Evolutionary conservation across 2,797 vertebrate species (phyloP).

Genomic region (Coracias cyanogaster): DNA sequence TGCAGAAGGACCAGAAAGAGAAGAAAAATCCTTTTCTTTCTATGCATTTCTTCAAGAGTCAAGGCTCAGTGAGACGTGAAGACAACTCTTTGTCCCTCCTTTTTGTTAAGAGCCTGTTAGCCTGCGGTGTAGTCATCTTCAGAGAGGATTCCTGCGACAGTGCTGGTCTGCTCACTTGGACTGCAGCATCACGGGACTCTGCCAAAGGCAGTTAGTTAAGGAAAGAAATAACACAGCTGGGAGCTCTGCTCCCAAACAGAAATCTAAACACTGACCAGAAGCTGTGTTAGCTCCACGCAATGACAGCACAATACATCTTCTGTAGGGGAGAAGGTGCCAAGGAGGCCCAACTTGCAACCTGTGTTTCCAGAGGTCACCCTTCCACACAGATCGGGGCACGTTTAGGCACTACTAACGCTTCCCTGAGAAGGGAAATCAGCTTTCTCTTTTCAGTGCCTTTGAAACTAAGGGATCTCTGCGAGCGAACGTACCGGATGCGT

Average conservation of each 20-base stretch:
- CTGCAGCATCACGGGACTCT: not conserved
- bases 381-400: not conserved
- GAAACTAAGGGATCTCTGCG: not conserved
- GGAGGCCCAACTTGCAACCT: not conserved
- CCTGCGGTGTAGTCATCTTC: not conserved
- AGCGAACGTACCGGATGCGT: not conserved
- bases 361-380: not conserved
- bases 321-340: not conserved
- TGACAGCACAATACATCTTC: not conserved
- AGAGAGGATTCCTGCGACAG: not conserved
- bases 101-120: not conserved
- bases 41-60: not conserved
- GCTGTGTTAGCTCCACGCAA: not conserved
- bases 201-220: not conserved
- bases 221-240: not conserved
- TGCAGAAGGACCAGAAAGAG: not conserved
- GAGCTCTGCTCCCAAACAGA: not conserved
- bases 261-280: not conserved
- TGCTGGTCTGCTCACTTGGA: not conserved
- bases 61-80: not conserved
- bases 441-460: not conserved
- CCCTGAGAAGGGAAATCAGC: not conserved
- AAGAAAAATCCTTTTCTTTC: not conserved
- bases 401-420: not conserved
- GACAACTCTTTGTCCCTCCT: not conserved